Evolutionary conservation across 2,113 vertebrate genomes (phyloP).

Genomic region (Gallinago undulata): DNA sequence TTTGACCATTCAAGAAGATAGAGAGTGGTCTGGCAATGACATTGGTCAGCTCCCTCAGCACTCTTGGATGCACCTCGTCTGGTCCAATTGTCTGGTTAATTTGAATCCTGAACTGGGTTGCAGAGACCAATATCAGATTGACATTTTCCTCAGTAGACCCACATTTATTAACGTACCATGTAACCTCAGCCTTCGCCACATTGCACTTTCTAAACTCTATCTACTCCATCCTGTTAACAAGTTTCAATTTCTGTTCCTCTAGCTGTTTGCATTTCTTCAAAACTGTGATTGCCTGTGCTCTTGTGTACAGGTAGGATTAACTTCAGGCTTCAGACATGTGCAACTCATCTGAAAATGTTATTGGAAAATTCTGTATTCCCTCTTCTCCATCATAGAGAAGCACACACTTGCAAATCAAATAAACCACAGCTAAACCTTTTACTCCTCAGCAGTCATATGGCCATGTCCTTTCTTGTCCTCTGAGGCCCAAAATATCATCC

Average conservation of each 20-base stretch:
- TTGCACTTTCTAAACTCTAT: neutral
- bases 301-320: neutral
- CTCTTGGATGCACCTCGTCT: neutral
- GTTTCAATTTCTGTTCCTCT: neutral
- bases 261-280: neutral
- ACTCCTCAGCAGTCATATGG: neutral
- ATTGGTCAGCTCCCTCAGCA: neutral
- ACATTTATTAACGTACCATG: neutral
- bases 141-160: neutral
- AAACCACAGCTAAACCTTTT: neutral
- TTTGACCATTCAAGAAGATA: neutral
- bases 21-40: neutral
- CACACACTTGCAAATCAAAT: neutral
- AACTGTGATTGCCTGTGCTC: neutral
- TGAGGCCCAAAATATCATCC: neutral
- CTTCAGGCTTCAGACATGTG: neutral
- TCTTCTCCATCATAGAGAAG: neutral
- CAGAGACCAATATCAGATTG: neutral
- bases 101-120: neutral
- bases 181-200: neutral
- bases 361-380: neutral
- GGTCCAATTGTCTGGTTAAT: neutral
- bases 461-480: conserved; percentile 25
- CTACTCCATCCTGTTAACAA: neutral
- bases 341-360: neutral